Conservation (phyloP, 2,113 vertebrate genomes). For the Kryptolebias marmoratus region DNA sequence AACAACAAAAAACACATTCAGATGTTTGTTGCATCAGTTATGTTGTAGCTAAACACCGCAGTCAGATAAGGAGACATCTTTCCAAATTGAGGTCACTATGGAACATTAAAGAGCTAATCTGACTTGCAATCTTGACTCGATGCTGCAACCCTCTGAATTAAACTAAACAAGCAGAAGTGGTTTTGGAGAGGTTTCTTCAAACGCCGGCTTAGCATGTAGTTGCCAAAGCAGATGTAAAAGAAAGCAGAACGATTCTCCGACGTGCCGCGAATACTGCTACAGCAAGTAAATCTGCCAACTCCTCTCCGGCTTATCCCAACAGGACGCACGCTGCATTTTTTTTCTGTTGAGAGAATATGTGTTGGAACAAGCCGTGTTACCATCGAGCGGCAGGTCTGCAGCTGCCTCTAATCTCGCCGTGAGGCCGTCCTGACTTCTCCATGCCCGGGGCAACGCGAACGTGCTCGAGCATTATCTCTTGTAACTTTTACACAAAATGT, state of each 20-base stretch:
- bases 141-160: background rate
- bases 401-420: background rate
- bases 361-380: conserved; percentile 50
- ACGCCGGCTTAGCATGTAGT: too few relatives aligned
- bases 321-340: too few relatives aligned
- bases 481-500: conserved; percentile 13
- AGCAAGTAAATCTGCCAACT: too few relatives aligned
- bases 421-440: conserved; percentile 16
- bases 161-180: background rate
- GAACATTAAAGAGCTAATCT: conserved; percentile 46
- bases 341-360: background rate
- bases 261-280: too few relatives aligned
- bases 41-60: conserved; percentile 7
- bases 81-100: conserved; percentile 45
- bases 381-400: conserved; percentile 19
- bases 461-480: conserved; percentile 4
- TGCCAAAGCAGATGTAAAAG: too few relatives aligned
- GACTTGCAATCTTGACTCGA: conserved; percentile 9
- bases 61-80: conserved; percentile 25
- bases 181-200: background rate
- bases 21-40: conserved; percentile 25
- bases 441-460: background rate
- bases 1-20: background rate
- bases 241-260: too few relatives aligned
- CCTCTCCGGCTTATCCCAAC: too few relatives aligned